phyloP scores from a whole-genome alignment of 2,888 invertebrate species.

The Erannis defoliaria region DNA sequence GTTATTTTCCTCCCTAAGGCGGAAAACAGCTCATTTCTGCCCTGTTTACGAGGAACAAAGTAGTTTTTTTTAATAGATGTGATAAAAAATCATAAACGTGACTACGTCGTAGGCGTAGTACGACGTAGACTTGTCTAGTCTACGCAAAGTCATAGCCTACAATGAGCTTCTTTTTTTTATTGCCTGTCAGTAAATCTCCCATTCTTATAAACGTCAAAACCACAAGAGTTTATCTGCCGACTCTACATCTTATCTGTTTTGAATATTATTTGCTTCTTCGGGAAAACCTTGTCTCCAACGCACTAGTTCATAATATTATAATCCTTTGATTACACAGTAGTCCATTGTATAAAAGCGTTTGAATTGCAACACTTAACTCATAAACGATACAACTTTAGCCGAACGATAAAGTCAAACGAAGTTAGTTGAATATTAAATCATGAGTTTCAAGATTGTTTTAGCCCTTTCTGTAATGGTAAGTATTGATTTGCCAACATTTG shows the following conservation, averaged over 20 bases:
- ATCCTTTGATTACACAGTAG: conserved; percentile 64
- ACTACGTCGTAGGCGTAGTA: no score
- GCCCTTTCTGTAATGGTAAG: conserved; percentile 73
- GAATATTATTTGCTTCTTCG: conserved; percentile 58
- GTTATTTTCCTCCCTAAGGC: no score
- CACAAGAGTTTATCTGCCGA: conserved; percentile 44
- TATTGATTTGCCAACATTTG: conserved; percentile 39
- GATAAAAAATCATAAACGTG: no score
- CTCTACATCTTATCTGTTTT: conserved; percentile 66
- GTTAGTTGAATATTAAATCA: conserved; percentile 51
- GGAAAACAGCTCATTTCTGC: no score
- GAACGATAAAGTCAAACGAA: conserved; percentile 54
- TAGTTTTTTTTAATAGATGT: no score
- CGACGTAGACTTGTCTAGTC: no score
- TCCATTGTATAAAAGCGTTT: conserved; percentile 65
- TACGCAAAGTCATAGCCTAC: no score
- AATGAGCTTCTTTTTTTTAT: no score
- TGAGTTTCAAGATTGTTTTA: conserved; percentile 72
- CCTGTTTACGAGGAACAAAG: no score
- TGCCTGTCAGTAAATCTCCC: no score
- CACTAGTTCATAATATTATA: conserved; percentile 53
- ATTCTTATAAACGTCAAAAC: background rate
- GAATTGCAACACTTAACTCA: conserved; percentile 47
- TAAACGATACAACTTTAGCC: conserved; percentile 51
- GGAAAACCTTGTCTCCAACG: conserved; percentile 70